These are phyloP conservation scores for Thunnus albacares DNA, from an alignment of 2,797 vertebrate species.

Conservation along the genomic window DNA sequence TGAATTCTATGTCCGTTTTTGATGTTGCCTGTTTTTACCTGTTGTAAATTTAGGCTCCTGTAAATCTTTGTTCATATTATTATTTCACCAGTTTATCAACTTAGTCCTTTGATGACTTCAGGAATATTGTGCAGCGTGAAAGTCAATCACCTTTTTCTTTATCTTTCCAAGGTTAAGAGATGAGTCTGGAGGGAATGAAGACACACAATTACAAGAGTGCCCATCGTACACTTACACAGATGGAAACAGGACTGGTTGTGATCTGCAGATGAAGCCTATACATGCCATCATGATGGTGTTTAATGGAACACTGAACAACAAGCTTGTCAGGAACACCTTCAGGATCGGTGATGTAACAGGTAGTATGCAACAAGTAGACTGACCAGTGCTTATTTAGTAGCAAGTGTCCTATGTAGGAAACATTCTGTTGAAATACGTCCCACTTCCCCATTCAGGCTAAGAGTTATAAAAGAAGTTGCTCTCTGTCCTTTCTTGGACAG, in stretches of 20 bases:
- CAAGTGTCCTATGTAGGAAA: not conserved
- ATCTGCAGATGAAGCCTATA: accelerated
- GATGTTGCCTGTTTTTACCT: no score
- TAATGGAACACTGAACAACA: slow-evolving; percentile 38
- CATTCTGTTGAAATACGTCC: slow-evolving; percentile 29
- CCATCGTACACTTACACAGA: accelerated
- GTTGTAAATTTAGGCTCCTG: not conserved
- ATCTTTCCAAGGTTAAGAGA: not conserved
- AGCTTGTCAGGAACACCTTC: slow-evolving; percentile 29
- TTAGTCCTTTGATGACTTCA: not conserved
- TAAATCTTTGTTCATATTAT: not conserved
- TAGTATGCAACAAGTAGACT: slow-evolving; percentile 7
- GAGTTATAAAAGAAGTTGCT: not conserved
- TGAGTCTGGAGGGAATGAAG: no score
- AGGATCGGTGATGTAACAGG: accelerated
- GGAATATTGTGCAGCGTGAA: not conserved
- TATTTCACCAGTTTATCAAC: not conserved
- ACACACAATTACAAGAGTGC: slow-evolving; percentile 45
- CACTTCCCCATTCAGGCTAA: slow-evolving; percentile 48
- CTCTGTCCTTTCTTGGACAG: slow-evolving; percentile 14
- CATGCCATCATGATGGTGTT: accelerated
- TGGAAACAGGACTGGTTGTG: slow-evolving; percentile 26
- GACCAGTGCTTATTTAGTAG: not conserved
- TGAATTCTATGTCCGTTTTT: no score
- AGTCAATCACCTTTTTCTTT: not conserved